A percentile compares a stretch with the other conserved stretches of the same genome.
phyloP scores from a whole-genome alignment of 2,113 vertebrate species.

The Ictalurus punctatus region DNA sequence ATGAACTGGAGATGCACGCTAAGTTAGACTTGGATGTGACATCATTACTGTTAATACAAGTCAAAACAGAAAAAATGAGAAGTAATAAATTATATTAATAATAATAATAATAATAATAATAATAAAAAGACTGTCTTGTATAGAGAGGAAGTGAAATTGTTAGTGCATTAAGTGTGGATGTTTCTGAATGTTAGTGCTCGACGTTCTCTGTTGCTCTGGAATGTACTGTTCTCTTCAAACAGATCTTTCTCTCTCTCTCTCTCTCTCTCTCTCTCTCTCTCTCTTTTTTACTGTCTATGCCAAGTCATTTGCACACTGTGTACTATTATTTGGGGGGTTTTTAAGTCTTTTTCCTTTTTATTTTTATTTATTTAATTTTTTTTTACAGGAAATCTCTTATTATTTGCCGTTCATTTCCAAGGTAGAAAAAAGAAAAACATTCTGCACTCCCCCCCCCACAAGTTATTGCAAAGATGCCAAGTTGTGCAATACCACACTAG shows the following conservation, averaged over 20 bases:
- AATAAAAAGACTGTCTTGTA: constrained; percentile 60
- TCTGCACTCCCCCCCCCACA: constrained; percentile 78
- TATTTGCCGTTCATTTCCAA: constrained; percentile 70
- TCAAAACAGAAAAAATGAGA: constrained; percentile 62
- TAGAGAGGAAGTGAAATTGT: constrained; percentile 62
- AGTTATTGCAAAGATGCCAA: constrained; percentile 78
- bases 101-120: constrained; percentile 34
- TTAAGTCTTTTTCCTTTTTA: constrained; percentile 18
- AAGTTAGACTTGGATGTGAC: constrained; percentile 41
- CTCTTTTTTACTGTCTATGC: constrained; percentile 70
- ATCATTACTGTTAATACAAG: constrained; percentile 67
- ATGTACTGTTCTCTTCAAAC: constrained; percentile 71
- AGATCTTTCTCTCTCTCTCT: constrained; percentile 72
- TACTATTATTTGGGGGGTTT: constrained; percentile 57
- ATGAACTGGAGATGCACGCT: constrained; percentile 40
- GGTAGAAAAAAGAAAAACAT: constrained; percentile 68
- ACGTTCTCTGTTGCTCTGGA: constrained; percentile 61
- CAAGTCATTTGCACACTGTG: constrained; percentile 85
- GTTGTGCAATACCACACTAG: constrained; percentile 84
- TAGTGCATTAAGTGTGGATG: constrained; percentile 76
- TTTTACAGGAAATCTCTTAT: constrained; percentile 52
- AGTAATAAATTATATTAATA: constrained; percentile 49
- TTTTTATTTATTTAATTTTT: constrained; percentile 21
- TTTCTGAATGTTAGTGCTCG: constrained; percentile 75
- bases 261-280: constrained; percentile 45